These are phyloP conservation scores for Cotesia congregata DNA, from an alignment of 2,888 invertebrate species.

Conservation along the genomic window DNA sequence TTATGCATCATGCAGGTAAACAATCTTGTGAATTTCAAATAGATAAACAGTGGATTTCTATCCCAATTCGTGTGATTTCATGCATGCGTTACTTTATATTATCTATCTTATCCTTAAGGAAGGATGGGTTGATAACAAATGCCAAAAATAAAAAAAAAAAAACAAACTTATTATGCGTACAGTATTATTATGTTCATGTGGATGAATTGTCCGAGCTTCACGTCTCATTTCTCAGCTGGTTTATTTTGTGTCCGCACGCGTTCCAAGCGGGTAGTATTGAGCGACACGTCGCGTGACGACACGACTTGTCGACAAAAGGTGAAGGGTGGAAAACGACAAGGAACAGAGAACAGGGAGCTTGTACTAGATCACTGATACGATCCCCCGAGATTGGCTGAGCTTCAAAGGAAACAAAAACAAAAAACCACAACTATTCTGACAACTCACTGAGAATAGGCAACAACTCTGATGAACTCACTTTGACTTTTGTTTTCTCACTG, in stretches of 20 bases:
- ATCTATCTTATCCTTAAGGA: not conserved
- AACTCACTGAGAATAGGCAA: constrained; percentile 35
- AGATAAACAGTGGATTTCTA: too few relatives aligned
- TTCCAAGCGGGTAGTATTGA: constrained; percentile 47
- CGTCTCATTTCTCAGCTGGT: constrained; percentile 17
- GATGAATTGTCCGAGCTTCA: constrained; percentile 14
- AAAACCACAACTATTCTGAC: constrained; percentile 9
- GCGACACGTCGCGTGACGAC: constrained; percentile 48
- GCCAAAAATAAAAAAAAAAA: not conserved
- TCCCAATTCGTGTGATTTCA: too few relatives aligned
- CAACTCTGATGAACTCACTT: constrained; percentile 25
- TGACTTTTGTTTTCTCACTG: constrained; percentile 13
- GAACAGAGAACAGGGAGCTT: not conserved
- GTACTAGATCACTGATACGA: constrained; percentile 1
- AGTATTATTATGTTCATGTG: not conserved
- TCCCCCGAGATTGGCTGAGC: constrained; percentile 46
- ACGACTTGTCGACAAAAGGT: constrained; percentile 42
- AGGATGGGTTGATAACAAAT: not conserved
- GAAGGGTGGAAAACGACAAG: not conserved
- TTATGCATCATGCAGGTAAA: not conserved
- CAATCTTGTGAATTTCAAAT: too few relatives aligned
- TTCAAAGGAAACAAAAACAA: constrained; percentile 48
- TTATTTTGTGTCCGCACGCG: constrained; percentile 36
- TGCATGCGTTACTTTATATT: not conserved
- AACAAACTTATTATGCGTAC: not conserved